Evolutionary conservation across 2,113 vertebrate species (phyloP).

Genomic region (Okapia johnstoni): DNA sequence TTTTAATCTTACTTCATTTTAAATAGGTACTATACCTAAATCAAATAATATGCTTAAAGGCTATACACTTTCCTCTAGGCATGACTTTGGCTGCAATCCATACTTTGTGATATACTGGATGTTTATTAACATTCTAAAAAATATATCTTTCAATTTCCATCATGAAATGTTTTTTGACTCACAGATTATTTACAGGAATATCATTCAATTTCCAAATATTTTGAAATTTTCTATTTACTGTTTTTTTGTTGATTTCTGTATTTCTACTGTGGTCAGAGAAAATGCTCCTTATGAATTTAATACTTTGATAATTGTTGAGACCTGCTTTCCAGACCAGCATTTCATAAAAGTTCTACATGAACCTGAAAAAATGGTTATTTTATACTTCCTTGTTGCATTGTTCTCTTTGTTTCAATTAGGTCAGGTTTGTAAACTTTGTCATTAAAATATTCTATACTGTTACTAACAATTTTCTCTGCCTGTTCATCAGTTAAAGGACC

Average conservation of each 20-base stretch:
- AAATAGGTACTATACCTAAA: background rate
- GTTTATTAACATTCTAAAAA: conserved; percentile 3
- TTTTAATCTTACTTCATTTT: background rate
- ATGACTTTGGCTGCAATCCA: background rate
- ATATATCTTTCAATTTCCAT: background rate
- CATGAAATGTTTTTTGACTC: background rate
- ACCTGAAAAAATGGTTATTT: background rate
- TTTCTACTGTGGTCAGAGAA: background rate
- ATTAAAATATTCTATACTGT: background rate
- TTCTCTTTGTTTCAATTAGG: background rate
- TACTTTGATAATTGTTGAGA: background rate
- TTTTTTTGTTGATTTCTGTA: background rate
- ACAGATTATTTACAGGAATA: background rate
- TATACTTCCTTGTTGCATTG: background rate
- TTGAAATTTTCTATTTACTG: background rate
- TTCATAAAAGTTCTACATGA: background rate
- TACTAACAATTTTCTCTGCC: background rate
- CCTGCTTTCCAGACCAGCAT: background rate
- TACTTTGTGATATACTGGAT: background rate
- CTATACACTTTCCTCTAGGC: background rate
- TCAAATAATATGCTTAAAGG: background rate
- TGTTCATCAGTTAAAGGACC: background rate
- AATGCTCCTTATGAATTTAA: background rate
- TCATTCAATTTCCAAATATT: background rate
- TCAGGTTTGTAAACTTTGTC: background rate